Percentiles rank a stretch among this genome's conserved stretches.
Evolutionary conservation across 2,113 vertebrate species (phyloP).

Genomic region (Emydocephalus ijimae): DNA sequence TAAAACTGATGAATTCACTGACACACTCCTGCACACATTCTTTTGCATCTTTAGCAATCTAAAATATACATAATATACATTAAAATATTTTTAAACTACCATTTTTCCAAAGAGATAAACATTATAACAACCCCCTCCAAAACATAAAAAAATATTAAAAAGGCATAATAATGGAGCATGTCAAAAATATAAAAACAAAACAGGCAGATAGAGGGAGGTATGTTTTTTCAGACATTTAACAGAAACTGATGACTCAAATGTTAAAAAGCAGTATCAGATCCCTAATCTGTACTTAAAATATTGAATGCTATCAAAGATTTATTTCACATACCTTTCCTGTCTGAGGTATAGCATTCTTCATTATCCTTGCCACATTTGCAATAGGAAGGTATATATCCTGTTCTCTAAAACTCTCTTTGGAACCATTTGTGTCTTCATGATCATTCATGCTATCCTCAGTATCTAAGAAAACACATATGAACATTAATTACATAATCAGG

Average conservation of each 20-base stretch:
- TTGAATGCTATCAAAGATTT: not conserved
- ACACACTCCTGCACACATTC: constrained; percentile 98
- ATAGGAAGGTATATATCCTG: constrained; percentile 99
- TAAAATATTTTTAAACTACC: not conserved
- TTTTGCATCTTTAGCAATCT: constrained; percentile 98
- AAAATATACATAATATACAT: constrained; percentile 3
- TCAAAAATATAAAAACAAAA: not conserved
- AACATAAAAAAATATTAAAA: not conserved
- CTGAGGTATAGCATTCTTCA: constrained; percentile 97
- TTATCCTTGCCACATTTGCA: constrained; percentile 97
- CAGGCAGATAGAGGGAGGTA: not conserved
- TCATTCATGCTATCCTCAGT: constrained; percentile 92
- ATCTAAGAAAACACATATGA: constrained; percentile 61
- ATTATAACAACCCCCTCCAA: not conserved
- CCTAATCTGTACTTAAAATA: not conserved
- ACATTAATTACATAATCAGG: constrained; percentile 14
- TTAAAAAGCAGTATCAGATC: not conserved
- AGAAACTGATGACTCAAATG: not conserved
- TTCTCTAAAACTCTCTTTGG: constrained; percentile 96
- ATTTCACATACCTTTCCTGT: constrained; percentile 86
- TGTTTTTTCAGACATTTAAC: not conserved
- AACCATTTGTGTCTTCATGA: constrained; percentile 89
- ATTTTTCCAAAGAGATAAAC: not conserved
- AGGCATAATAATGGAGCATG: not conserved
- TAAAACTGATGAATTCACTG: constrained; percentile 99